Base-by-base conservation (phyloP, 2,113 vertebrate species). In the Lasiurus borealis region DNA sequence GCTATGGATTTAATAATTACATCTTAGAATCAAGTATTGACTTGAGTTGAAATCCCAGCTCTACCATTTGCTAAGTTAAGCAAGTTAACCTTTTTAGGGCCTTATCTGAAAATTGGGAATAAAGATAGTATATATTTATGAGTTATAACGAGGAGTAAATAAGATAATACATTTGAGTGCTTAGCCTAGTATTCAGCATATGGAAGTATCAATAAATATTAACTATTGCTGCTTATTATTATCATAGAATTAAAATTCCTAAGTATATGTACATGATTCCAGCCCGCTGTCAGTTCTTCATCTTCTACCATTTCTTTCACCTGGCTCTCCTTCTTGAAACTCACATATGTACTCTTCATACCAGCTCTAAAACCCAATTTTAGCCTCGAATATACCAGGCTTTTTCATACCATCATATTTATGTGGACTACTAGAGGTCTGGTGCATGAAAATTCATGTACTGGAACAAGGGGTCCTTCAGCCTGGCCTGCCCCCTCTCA, bases 91-190 rank as follows among this genome's bases (percentile, higher is more conserved):
- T 84, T 71, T 94, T n/a, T 40, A 25, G 34, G 40, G 48, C 31
- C 48, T 68, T 75, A 82, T 23, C 57, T 91, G 81, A 92, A 82
- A 93, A 94, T 71, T 75, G 29, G 8, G 7, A 75, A 27, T 92
- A 83, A 71, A 88, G 84, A 46, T n/a, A 80, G 6, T 50, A 40
- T 8, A 23, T n/a, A 83, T 23, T 86, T 85, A 64, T 82, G 31
- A 85, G 11, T 87, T 68, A 25, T 54, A 78, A 34, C 31, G 76
- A 85, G n/a, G 31, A 94, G 21, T 91, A 75, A 82, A 73, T 78
- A 78, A 71, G 46, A 54, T 77, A 84, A 84, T 84, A 3, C 29
- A 91, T 54, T 36, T 85, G 83, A 73, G 8, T 84, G 13, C 34
- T 93, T 88, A 86, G 40, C 14, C 27, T 91, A 71, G 15, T 10